phyloP scores from a whole-genome alignment of 2,888 invertebrate genomes.

The Glomeris marginata region DNA sequence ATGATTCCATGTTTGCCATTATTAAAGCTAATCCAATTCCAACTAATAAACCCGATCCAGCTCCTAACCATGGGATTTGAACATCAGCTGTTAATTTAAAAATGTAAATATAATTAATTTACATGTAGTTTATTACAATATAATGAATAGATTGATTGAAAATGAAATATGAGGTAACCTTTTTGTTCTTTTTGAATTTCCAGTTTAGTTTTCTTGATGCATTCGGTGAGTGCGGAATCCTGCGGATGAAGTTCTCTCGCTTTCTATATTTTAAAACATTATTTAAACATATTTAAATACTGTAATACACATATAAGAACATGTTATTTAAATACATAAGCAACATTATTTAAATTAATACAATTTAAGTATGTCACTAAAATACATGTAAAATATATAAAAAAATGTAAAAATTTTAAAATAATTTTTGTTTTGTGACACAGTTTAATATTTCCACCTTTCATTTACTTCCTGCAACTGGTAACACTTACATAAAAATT shows the following conservation, averaged over 20 bases:
- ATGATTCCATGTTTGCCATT: too few relatives aligned
- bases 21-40: slow-evolving; percentile 35
- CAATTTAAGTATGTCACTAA: not conserved
- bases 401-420: too few relatives aligned
- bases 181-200: slow-evolving; percentile 3
- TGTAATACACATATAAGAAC: too few relatives aligned
- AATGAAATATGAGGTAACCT: not conserved
- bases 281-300: too few relatives aligned
- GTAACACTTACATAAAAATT: too few relatives aligned
- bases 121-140: not conserved
- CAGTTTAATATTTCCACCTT: too few relatives aligned
- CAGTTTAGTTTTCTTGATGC: slow-evolving; percentile 37
- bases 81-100: slow-evolving; percentile 39
- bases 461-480: too few relatives aligned
- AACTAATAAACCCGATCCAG: slow-evolving; percentile 52
- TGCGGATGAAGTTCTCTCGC: not conserved
- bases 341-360: slow-evolving; percentile 1
- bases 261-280: not conserved
- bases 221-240: not conserved
- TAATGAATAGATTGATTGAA: not conserved
- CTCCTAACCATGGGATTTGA: slow-evolving; percentile 58
- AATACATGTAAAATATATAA: slow-evolving; percentile 3
- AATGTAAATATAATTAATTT: not conserved
- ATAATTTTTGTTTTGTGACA: too few relatives aligned
- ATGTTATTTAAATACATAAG: too few relatives aligned